phyloP scores from a whole-genome alignment of 2,113 vertebrate genomes.

The Uria lomvia region DNA sequence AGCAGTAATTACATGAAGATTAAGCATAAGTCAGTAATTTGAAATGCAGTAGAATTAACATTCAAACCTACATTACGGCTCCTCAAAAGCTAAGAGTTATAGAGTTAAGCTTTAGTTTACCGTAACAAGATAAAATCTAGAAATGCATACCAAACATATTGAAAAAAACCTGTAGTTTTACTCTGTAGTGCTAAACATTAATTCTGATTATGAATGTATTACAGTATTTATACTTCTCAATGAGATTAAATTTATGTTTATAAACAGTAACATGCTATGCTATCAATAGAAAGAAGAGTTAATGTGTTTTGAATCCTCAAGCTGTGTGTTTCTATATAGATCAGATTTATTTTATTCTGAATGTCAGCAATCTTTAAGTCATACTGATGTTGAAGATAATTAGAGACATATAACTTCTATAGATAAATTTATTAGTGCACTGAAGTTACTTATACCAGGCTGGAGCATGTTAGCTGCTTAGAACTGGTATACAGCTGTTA shows the following conservation, averaged over 20 bases:
- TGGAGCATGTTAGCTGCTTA: background rate
- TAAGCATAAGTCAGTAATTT: background rate
- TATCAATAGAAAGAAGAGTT: background rate
- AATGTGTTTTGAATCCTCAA: constrained; percentile 19
- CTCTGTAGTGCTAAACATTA: background rate
- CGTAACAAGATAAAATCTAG: background rate
- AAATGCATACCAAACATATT: background rate
- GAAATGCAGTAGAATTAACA: background rate
- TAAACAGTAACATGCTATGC: background rate
- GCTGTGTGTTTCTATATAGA: constrained; percentile 4
- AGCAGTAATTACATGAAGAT: background rate
- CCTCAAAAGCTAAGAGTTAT: background rate
- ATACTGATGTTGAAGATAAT: constrained; percentile 44
- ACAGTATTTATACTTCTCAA: background rate
- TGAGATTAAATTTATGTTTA: background rate
- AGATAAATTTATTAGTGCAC: constrained; percentile 27
- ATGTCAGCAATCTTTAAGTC: constrained; percentile 51
- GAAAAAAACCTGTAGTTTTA: background rate
- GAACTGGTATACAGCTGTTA: constrained; percentile 27
- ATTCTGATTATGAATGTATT: constrained; percentile 3
- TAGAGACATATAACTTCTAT: constrained; percentile 32
- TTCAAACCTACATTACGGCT: background rate
- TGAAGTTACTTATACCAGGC: background rate
- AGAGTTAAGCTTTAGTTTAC: background rate
- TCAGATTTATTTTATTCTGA: constrained; percentile 45